A percentile compares a stretch with the other conserved stretches of the same genome.
Evolutionary conservation across 2,113 vertebrate genomes (phyloP).

Genomic region (Ochotona curzoniae): DNA sequence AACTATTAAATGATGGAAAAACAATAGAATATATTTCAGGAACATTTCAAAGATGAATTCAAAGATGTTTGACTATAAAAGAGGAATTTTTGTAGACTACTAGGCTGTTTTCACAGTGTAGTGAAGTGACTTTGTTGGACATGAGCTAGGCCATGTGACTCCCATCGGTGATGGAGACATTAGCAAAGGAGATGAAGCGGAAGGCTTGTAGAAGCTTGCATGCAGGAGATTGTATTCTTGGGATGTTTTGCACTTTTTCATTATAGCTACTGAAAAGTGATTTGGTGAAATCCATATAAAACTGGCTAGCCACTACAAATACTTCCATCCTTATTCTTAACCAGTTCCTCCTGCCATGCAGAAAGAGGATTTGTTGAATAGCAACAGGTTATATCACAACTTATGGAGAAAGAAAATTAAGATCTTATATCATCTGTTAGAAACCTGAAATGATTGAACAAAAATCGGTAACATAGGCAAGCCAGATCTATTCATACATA

Average conservation of each 20-base stretch:
- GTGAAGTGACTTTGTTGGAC: not conserved
- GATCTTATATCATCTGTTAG: not conserved
- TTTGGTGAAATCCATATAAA: accelerated
- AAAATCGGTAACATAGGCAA: not conserved
- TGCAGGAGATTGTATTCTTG: not conserved
- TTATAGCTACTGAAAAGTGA: not conserved
- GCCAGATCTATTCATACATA: not conserved
- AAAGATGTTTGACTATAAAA: not conserved
- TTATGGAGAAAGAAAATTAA: not conserved
- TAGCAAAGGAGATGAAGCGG: not conserved
- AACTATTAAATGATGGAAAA: not conserved
- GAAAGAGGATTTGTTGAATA: not conserved
- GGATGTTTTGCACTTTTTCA: not conserved
- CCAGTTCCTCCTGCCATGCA: not conserved
- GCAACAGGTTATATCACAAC: not conserved
- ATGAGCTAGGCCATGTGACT: not conserved
- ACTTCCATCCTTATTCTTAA: accelerated
- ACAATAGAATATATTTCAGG: not conserved
- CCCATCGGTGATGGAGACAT: not conserved
- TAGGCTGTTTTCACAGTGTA: not conserved
- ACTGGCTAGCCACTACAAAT: no score
- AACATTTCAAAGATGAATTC: not conserved
- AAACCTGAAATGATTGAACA: conserved; percentile 37
- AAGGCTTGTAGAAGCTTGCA: not conserved
- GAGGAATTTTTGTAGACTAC: not conserved